Conservation (phyloP, 2,888 invertebrate species). For the Agapetus fuscipes region DNA sequence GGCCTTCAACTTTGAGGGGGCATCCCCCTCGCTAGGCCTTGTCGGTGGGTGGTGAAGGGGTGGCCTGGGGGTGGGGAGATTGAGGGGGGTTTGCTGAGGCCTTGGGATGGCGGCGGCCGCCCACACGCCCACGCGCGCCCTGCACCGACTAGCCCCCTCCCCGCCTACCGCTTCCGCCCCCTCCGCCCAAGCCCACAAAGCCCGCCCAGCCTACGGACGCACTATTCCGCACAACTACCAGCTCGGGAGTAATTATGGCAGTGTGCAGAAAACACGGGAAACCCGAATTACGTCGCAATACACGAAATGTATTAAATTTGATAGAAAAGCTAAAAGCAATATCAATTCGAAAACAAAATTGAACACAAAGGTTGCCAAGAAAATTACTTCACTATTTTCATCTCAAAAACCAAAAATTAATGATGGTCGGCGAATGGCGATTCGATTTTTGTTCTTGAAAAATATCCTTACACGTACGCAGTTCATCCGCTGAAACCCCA, state of each 20-base stretch:
- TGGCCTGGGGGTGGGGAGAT: slow-evolving; percentile 29
- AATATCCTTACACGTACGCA: no score
- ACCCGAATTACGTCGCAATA: slow-evolving; percentile 19
- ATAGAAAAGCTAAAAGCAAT: no score
- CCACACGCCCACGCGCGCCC: slow-evolving; percentile 40
- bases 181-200: slow-evolving; percentile 46
- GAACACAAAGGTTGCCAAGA: no score
- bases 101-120: slow-evolving; percentile 42
- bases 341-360: no score
- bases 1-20: slow-evolving; percentile 25
- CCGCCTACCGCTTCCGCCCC: slow-evolving; percentile 41
- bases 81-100: slow-evolving; percentile 42
- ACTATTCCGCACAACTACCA: slow-evolving; percentile 17
- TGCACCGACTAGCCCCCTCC: slow-evolving; percentile 44
- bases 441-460: no score
- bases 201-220: no score
- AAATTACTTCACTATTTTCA: no score
- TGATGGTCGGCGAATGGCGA: no score
- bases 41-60: slow-evolving; percentile 23
- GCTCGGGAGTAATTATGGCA: slow-evolving; percentile 21
- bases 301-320: no score
- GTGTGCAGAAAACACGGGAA: slow-evolving; percentile 19
- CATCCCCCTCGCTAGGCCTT: not conserved
- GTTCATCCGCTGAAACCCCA: no score
- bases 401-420: no score